These are phyloP conservation scores for Lutraria lutraria DNA, from an alignment of 2,888 invertebrate species.

Conservation along the genomic window DNA sequence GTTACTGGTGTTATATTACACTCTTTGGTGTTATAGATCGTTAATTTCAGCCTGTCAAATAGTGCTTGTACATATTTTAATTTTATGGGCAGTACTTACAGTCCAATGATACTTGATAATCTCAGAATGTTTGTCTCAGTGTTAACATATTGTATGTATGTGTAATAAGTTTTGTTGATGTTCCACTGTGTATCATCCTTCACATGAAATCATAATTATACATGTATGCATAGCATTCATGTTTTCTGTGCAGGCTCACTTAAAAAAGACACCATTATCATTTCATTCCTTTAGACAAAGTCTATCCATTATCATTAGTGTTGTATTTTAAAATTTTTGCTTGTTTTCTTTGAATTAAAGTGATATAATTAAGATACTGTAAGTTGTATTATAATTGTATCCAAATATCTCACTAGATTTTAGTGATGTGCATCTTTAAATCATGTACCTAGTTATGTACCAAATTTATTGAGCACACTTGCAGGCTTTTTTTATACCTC, in stretches of 20 bases:
- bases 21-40: too few species aligned
- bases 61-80: too few species aligned
- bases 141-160: not conserved
- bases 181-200: not conserved
- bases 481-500: too few species aligned
- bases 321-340: not conserved
- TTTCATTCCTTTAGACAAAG: slow-evolving; percentile 3
- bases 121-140: not conserved
- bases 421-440: too few species aligned
- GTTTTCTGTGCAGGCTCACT: slow-evolving; percentile 2
- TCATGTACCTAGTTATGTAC: too few species aligned
- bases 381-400: not conserved
- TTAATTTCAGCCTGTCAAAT: too few species aligned
- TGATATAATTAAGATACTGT: not conserved
- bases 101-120: not conserved
- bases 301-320: not conserved
- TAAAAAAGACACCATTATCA: not conserved
- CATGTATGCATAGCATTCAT: not conserved
- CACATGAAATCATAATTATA: slow-evolving; percentile 12
- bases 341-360: slow-evolving; percentile 17
- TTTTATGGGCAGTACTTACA: too few species aligned
- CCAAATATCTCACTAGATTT: too few species aligned
- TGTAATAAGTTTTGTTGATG: not conserved
- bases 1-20: too few species aligned
- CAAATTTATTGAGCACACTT: too few species aligned